Evolutionary conservation across 2,888 invertebrate species (phyloP).

Genomic region (Achlya flavicornis): DNA sequence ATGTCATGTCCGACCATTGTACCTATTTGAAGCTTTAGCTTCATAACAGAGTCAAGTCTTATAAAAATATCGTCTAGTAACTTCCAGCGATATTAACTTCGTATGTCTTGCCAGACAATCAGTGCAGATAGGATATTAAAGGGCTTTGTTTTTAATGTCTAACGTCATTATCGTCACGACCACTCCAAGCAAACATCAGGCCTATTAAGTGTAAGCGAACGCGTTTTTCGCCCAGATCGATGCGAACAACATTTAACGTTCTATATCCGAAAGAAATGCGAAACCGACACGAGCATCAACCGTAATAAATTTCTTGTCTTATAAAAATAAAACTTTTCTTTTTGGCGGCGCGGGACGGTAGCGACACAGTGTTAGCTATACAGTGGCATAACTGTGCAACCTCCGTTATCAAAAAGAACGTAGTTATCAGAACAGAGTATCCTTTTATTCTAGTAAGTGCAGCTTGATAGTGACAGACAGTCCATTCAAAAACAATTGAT

Average conservation of each 20-base stretch:
- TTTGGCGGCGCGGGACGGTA: constrained; percentile 70
- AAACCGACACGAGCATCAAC: constrained; percentile 79
- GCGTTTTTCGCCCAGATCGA: constrained; percentile 48
- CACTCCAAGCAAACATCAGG: constrained; percentile 21
- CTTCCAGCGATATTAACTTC: no score
- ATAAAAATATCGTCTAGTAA: no score
- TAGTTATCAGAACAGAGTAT: not conserved
- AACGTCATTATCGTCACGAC: not conserved
- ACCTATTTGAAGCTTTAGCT: no score
- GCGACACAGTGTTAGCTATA: constrained; percentile 48
- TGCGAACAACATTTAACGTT: constrained; percentile 67
- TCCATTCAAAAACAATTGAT: no score
- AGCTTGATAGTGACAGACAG: no score
- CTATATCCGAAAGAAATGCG: constrained; percentile 77
- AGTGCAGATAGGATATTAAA: no score
- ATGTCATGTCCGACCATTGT: no score
- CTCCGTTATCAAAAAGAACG: constrained; percentile 7
- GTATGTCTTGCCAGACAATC: no score
- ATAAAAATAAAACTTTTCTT: constrained; percentile 83
- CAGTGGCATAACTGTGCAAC: constrained; percentile 32
- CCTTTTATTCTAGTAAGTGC: not conserved
- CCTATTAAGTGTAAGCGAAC: constrained; percentile 33
- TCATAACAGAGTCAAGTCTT: no score
- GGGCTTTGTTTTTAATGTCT: not conserved
- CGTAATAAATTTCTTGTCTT: constrained; percentile 83